Base-by-base conservation (phyloP, 2,888 invertebrate species). In the Luperina nickerlii region DNA sequence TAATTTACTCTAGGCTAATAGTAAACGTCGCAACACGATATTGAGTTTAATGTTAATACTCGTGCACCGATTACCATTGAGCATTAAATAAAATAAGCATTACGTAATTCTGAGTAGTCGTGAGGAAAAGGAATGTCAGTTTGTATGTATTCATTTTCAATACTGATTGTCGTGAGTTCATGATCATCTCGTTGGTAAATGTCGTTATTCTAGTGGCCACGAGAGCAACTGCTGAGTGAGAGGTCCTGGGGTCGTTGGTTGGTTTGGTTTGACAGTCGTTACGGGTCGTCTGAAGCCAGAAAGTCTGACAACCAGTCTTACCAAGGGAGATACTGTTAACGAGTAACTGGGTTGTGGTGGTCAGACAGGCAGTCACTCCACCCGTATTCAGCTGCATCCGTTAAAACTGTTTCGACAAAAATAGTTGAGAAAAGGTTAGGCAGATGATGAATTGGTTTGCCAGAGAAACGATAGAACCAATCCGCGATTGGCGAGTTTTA, bases 11-110 rank as follows among this genome's bases (percentile, higher is more conserved):
- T 24, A 18, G 9, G 63, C 80, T 42, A 38, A 38, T 38, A 73
- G 60, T 82, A 74, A 63, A 74, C 45, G 63, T 69, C 71, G 70
- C 60, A 76, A 62, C 42, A 74, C 32, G 70, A 82, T 77, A 84
- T 71, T 67, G 69, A 83, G 72, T 76, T 48, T 77, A 65, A 76
- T 80, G 60, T 73, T 79, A 85, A 74, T 72, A 69, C 66, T 63
- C 15, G 62, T 27, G 32, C 75, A 75, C 66, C 66, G 85, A 73
- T 75, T 85, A 72, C 51, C 54, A 77, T 38, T 65, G 54, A 57
- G 11, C 67, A 20, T 65, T 71, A 71, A 74, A 85, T 79, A 66
- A 67, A 67, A 73, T 51, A 70, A 66, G 51, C 57, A 66, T 83
- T 76, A 76, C 85, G 85, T 85, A 76, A 83, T 69, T 9, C 66